Evolutionary conservation across 2,113 vertebrate species (phyloP), one percentile per base, ranked within the genome.

Genomic region (Trematomus loennbergii): DNA sequence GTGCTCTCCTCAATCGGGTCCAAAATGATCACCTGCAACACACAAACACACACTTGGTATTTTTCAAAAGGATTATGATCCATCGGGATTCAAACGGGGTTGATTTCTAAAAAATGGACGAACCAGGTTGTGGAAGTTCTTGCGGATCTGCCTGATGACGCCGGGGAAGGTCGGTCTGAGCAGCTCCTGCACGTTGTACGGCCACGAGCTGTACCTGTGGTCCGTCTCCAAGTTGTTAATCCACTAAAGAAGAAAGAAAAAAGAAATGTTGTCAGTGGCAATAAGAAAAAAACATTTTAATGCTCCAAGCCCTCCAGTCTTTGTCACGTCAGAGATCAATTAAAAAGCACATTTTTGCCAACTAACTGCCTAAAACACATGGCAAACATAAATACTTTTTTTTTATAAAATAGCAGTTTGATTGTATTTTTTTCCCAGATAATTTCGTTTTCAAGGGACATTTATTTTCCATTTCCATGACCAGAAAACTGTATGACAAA

Each of bases 51-150:
- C 59, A 67, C 9, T 64, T 58, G 12, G 20, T 61, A 46, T 55
- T 73, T 65, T 59, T 10, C 18, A 33, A 16, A 57, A 54, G 6
- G 18, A 65, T 65, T 69, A 45, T 12, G 9, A 80, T 11, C 29
- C 18, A 62, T 55, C 25, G 53, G 22, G 33, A 77, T 62, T 63
- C 12, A 49, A 20, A 4, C 0, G 12, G 9, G 3, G 18, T 5
- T 40, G 48, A 75, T 46, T 70, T 4, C 45, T 55, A 15, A 10
- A 43, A 4, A 4, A 1, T 2, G 9, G n/a, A 72, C 95, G 92
- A 87, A 99, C 98, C 93, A 99, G 94, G 83, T 98, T 99, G 93
- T 99, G 97, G 84, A 99, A 96, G 91, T 99, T 99, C 87, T 97
- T 99, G 62, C 98, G 96, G 55, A 99, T 98, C 88, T 99, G 98